Evolutionary conservation across 1,140 invertebrate species (phyloP).

Genomic region (Brachionus asplanchnoidis): DNA sequence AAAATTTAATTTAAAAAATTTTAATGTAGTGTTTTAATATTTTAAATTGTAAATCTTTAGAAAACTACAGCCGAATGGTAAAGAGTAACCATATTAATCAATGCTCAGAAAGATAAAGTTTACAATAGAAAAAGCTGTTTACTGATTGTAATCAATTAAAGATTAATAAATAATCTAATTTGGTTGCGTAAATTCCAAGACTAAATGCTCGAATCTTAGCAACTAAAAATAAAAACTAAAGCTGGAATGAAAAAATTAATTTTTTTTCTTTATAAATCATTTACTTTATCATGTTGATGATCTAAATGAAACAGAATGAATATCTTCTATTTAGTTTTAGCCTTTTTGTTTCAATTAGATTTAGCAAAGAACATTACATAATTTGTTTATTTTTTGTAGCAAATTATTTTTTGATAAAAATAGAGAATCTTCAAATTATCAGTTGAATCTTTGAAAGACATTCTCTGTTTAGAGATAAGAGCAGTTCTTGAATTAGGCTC

Average conservation of each 20-base stretch:
- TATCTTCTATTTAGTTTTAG: not conserved
- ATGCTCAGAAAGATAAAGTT: not conserved
- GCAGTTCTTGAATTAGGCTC: not conserved
- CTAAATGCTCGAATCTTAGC: not conserved
- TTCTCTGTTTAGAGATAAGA: not conserved
- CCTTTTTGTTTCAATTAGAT: slow-evolving; percentile 5
- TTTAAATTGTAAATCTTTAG: not conserved
- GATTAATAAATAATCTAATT: slow-evolving; percentile 7
- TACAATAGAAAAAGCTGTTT: not conserved
- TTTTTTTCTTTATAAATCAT: slow-evolving; percentile 13
- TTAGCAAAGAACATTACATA: slow-evolving; percentile 10
- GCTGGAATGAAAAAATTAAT: not conserved
- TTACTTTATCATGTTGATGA: slow-evolving; percentile 4
- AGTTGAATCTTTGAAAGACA: not conserved
- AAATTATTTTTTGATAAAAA: not conserved
- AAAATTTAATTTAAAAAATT: not conserved
- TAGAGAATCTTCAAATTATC: not conserved
- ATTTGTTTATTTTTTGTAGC: slow-evolving; percentile 8
- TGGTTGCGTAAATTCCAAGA: not conserved
- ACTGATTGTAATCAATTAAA: slow-evolving; percentile 20
- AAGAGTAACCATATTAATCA: not conserved
- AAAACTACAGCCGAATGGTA: not conserved
- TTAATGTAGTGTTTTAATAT: no score
- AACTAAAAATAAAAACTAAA: not conserved
- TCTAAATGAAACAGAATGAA: slow-evolving; percentile 2